Conservation (phyloP, 2,888 invertebrate genomes). For the Venusia cambrica region DNA sequence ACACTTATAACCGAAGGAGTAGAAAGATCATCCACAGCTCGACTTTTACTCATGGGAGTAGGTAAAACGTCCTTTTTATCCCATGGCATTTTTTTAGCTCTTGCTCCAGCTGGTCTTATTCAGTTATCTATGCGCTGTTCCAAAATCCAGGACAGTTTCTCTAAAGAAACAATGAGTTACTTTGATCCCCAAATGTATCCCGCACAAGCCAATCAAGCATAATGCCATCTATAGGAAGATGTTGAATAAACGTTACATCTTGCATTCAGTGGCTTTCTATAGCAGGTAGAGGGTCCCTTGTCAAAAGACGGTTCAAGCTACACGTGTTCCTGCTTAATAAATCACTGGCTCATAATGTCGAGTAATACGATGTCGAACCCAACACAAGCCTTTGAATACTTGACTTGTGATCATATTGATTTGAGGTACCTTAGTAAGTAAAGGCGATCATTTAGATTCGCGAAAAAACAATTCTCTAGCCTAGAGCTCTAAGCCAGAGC, state of each 20-base stretch:
- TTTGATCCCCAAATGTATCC: slow-evolving; percentile 31
- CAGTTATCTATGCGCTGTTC: no score
- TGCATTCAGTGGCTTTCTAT: slow-evolving; percentile 52
- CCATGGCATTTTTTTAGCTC: no score
- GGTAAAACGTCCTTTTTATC: no score
- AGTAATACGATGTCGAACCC: slow-evolving; percentile 23
- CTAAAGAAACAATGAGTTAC: slow-evolving; percentile 16
- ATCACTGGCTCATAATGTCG: slow-evolving; percentile 52
- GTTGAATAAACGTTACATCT: slow-evolving; percentile 57
- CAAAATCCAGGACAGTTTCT: slow-evolving; percentile 12
- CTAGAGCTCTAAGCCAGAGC: no score
- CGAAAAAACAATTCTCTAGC: no score
- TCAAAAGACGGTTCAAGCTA: slow-evolving; percentile 53
- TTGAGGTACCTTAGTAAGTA: no score
- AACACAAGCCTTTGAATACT: slow-evolving; percentile 10
- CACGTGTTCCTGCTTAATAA: slow-evolving; percentile 66
- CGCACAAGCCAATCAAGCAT: slow-evolving; percentile 52
- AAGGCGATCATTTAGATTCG: no score
- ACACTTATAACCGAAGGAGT: no score
- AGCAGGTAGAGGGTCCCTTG: slow-evolving; percentile 71
- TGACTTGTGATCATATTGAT: no score
- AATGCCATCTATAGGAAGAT: slow-evolving; percentile 51
- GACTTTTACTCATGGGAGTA: no score
- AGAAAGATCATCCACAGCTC: no score
- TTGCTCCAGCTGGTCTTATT: no score